Percentiles rank a stretch among this genome's conserved stretches.
These are phyloP conservation scores for Mormyrus lacerda DNA, from an alignment of 2,113 vertebrate species.

Conservation along the genomic window DNA sequence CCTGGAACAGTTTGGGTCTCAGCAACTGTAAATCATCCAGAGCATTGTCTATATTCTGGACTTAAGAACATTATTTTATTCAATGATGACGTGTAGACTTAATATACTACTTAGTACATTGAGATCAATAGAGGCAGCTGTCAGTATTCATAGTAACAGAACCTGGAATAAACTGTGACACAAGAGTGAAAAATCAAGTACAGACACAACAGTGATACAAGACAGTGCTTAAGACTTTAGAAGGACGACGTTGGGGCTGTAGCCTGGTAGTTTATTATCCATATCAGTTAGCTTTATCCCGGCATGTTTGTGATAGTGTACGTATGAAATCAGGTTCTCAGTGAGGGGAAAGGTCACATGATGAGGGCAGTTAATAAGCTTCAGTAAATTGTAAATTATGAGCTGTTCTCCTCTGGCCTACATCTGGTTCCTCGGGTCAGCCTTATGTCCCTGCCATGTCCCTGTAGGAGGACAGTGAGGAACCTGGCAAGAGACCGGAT, in stretches of 20 bases:
- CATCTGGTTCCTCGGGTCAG: neutral
- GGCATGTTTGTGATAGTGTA: neutral
- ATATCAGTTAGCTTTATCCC: neutral
- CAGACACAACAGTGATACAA: neutral
- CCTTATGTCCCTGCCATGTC: neutral
- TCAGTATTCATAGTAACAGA: neutral
- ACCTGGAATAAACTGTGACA: neutral
- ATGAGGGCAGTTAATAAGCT: neutral
- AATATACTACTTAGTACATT: neutral
- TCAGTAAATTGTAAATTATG: neutral
- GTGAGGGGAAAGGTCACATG: neutral
- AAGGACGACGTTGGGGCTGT: neutral
- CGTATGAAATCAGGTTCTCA: neutral
- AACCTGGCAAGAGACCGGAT: constrained; percentile 81
- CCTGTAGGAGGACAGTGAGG: constrained; percentile 67
- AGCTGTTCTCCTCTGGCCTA: neutral
- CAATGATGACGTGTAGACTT: neutral
- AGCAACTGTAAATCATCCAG: neutral
- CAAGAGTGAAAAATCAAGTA: neutral
- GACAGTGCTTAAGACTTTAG: neutral
- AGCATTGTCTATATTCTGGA: neutral
- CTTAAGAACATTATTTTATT: neutral
- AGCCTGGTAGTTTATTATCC: neutral
- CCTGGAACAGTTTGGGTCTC: neutral
- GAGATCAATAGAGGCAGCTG: neutral